Evolutionary conservation across 2,888 invertebrate genomes (phyloP), one percentile per base, ranked within the genome.

Genomic region (Tupiocoris notatus): DNA sequence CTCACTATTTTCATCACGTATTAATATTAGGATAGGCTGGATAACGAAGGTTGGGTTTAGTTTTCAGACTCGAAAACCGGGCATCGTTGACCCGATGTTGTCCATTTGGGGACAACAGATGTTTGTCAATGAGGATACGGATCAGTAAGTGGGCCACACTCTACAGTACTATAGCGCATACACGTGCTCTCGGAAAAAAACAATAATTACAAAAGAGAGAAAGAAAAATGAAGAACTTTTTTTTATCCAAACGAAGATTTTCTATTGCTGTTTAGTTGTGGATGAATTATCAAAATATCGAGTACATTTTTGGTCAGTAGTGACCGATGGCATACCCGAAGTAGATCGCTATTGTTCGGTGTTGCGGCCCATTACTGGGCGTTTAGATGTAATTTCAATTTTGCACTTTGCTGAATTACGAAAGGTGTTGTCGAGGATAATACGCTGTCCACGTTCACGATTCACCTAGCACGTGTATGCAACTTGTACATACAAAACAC

Each of bases 41-140:
- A 78, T 78, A 78, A 78, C 78, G 21, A 78, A 68, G 66, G 76
- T 68, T 78, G 78, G 78, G 77, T 78, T 78, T 78, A 87, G 87
- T 86, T 87, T 87, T 86, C 87, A 87, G 86, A 86, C 87, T 83
- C 85, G 86, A 84, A 94, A 94, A 91, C 93, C 93, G 90, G 95
- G 95, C 90, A 94, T 95, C 90, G 93, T 95, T 91, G 95, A 95
- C 90, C 95, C 95, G 88, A 95, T 95, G 94, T 93, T 95, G 89
- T 94, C 93, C 88, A 95, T 95, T 89, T 95, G 95, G 95, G 95
- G 95, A 88, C 95, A 95, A 89, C 95, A 95, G 91, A 93, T 95
- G 89, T 94, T 95, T 89, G 93, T 95, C 88, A 94, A 94, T 91
- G 95, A 95, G 91, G 95, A 95, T 89, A 94, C 94, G 86, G 93